Evolutionary conservation across 2,888 invertebrate species (phyloP), one percentile per base, ranked within the genome.

Genomic region (Cosmopolites sordidus): DNA sequence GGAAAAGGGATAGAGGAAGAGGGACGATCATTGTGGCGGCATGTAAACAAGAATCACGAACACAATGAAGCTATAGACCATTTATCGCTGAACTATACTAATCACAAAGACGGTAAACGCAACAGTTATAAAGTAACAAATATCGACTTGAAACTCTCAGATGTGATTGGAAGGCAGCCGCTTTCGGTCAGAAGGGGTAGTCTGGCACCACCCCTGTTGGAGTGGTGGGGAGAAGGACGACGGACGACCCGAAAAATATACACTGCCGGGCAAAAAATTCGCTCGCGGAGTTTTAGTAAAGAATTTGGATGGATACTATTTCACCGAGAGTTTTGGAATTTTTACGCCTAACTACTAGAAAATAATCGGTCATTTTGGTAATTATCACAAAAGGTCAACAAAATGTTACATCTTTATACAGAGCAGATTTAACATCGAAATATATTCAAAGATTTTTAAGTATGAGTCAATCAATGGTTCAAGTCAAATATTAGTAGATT

Each of bases 71-170:
- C 66, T 64, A 63, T 66, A 66, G 66, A 39, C 65, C 67, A 70
- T 69, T 70, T 70, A 69, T 68, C 68, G 69, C 64, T 62, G 50
- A 62, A 65, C 65, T 67, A 67, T 66, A 66, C 67, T 65, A 67
- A 69, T 69, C 69, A 68, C 67, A 68, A 69, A 70, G 67, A 69
- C 61, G 41, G 16, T 29, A 44, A 43, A 62, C 47, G 58, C 59
- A 51, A 48, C 66, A 66, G 66, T 67, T 68, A 68, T 69, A 71
- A 72, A 72, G 69, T 69, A 68, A 66, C 72, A 71, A 73, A 72
- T 73, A 73, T 73, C 66, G 73, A 73, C 73, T 73, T 69, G 72
- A 72, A 72, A 72, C 72, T 71, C 71, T 68, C 68, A 68, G 68
- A 68, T 69, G 67, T 66, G 70, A 73, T 73, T 73, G 73, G 73